A percentile compares a stretch with the other conserved stretches of the same genome.
Evolutionary conservation across 2,797 vertebrate genomes (phyloP).

Genomic region (Amblyraja radiata): DNA sequence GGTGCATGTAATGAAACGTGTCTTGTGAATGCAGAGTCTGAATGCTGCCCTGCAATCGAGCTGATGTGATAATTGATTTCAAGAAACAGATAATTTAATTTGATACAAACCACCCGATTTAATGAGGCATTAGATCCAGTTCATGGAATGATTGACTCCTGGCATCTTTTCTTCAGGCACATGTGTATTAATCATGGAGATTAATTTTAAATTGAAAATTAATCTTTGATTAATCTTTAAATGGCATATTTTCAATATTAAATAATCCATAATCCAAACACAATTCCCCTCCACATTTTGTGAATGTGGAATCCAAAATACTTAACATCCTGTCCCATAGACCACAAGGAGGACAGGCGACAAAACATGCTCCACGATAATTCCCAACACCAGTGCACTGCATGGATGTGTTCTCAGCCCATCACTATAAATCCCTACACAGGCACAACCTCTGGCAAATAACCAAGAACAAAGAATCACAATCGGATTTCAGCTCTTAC

Average conservation of each 20-base stretch:
- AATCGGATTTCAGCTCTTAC: no score
- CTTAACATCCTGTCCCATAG: not conserved
- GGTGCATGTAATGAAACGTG: slow-evolving; percentile 13
- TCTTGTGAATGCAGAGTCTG: not conserved
- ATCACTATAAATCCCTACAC: no score
- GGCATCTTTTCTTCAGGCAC: not conserved
- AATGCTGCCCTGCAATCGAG: not conserved
- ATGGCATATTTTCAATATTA: not conserved
- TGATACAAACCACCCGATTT: not conserved
- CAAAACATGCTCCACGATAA: no score
- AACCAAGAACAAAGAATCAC: no score
- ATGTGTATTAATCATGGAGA: not conserved
- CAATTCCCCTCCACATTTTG: no score
- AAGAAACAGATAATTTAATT: not conserved
- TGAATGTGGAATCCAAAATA: no score
- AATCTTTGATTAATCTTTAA: not conserved
- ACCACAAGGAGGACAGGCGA: no score
- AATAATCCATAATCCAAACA: no score
- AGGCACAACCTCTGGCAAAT: no score
- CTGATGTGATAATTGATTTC: not conserved
- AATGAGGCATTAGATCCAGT: not conserved
- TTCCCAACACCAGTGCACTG: no score
- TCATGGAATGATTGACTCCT: not conserved
- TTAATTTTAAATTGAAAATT: not conserved
- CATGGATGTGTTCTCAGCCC: no score